These are phyloP conservation scores for Sphenopsis melanotis DNA, from an alignment of 2,797 vertebrate species.

Conservation along the genomic window DNA sequence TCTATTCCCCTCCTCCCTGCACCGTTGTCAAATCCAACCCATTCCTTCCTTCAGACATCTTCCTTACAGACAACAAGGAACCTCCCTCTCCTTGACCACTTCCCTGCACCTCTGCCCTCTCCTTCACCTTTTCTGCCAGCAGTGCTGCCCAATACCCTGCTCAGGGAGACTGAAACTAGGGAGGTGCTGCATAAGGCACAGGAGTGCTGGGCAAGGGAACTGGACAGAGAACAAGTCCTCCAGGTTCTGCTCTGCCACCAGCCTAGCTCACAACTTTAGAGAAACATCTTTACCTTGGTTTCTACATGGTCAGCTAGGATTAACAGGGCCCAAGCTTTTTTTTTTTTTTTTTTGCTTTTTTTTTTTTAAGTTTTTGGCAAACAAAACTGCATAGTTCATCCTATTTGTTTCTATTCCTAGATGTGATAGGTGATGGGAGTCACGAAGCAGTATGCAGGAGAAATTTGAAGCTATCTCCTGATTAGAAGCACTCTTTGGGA, in stretches of 20 bases:
- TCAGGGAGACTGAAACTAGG: background rate
- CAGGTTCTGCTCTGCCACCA: background rate
- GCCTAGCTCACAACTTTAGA: background rate
- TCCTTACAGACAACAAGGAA: background rate
- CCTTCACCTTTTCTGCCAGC: background rate
- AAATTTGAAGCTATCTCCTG: background rate
- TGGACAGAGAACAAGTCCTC: background rate
- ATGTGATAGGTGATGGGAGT: background rate
- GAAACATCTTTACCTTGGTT: background rate
- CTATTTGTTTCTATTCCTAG: background rate
- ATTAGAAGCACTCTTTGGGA: background rate
- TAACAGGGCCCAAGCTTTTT: background rate
- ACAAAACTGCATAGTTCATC: fast-evolving
- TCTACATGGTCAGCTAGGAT: background rate
- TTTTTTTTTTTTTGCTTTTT: background rate
- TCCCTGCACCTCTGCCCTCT: background rate
- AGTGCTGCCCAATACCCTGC: background rate
- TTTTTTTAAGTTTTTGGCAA: background rate
- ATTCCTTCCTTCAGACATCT: background rate
- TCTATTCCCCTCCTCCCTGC: background rate
- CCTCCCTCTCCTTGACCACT: background rate
- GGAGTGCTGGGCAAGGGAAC: fast-evolving
- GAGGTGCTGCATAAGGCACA: background rate
- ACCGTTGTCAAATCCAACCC: fast-evolving
- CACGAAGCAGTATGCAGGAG: background rate